Percentiles rank a stretch among this genome's conserved stretches.
phyloP scores from a whole-genome alignment of 2,113 vertebrate species.

The Sinocyclocheilus grahami region DNA sequence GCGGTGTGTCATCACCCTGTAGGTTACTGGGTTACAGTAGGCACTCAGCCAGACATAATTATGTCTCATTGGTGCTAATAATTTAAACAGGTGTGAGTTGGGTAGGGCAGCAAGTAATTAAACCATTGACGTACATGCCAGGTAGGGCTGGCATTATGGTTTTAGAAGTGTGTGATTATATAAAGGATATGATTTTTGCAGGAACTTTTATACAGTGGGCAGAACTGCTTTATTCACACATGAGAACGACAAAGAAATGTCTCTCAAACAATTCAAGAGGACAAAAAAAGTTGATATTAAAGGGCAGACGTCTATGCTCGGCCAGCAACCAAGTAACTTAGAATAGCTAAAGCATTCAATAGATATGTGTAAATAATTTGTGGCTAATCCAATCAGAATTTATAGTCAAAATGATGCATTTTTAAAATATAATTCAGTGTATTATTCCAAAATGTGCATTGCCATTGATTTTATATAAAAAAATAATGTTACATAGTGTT shows the following conservation, averaged over 20 bases:
- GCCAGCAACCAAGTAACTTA: neutral
- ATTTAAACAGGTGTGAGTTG: neutral
- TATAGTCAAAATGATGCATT: neutral
- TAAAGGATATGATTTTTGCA: neutral
- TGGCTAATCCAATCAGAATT: neutral
- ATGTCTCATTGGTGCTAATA: neutral
- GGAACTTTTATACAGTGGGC: neutral
- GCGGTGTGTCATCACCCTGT: conserved; percentile 12
- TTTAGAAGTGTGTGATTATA: neutral
- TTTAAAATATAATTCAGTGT: neutral
- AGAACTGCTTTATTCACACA: neutral
- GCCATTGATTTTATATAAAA: too few relatives aligned
- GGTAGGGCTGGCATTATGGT: too few relatives aligned
- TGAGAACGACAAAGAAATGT: neutral
- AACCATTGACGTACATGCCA: neutral
- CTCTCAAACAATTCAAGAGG: neutral
- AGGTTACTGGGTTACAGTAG: conserved; percentile 51
- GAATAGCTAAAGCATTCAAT: neutral
- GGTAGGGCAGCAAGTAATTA: neutral
- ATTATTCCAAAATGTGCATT: neutral
- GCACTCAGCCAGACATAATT: neutral
- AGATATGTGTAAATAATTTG: neutral
- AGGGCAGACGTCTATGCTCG: neutral
- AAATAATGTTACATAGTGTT: too few relatives aligned
- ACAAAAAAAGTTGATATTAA: neutral